phyloP scores from a whole-genome alignment of 2,797 vertebrate genomes.

The Sebastes diaconus region DNA sequence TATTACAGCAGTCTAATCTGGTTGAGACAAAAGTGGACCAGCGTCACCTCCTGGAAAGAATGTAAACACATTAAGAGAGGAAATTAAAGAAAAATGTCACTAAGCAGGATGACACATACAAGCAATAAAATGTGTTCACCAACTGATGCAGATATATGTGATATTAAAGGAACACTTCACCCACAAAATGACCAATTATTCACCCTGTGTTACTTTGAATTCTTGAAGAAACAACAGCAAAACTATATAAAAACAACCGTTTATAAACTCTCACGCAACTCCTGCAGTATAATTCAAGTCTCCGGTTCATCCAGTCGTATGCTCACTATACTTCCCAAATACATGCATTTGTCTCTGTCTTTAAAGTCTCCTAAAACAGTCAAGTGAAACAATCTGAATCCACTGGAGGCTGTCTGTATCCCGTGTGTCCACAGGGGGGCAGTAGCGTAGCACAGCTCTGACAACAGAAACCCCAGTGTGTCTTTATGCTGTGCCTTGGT shows the following conservation, averaged over 20 bases:
- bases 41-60: background rate
- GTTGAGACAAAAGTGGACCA: background rate
- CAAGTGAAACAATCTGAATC: background rate
- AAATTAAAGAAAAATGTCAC: background rate
- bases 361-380: background rate
- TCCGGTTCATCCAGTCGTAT: background rate
- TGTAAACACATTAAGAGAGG: background rate
- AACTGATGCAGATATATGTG: background rate
- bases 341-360: background rate
- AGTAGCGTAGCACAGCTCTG: slow-evolving; percentile 67
- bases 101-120: no score
- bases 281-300: background rate
- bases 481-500: slow-evolving; percentile 13
- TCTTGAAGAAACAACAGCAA: background rate
- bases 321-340: background rate
- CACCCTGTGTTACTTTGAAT: background rate
- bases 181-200: background rate
- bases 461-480: background rate
- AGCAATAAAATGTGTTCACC: no score
- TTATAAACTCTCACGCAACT: background rate
- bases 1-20: background rate
- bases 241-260: fast-evolving
- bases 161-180: background rate
- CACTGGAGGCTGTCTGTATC: background rate
- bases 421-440: slow-evolving; percentile 69